These are phyloP conservation scores for Dryobotodes eremita DNA, from an alignment of 2,888 invertebrate genomes.

Conservation along the genomic window DNA sequence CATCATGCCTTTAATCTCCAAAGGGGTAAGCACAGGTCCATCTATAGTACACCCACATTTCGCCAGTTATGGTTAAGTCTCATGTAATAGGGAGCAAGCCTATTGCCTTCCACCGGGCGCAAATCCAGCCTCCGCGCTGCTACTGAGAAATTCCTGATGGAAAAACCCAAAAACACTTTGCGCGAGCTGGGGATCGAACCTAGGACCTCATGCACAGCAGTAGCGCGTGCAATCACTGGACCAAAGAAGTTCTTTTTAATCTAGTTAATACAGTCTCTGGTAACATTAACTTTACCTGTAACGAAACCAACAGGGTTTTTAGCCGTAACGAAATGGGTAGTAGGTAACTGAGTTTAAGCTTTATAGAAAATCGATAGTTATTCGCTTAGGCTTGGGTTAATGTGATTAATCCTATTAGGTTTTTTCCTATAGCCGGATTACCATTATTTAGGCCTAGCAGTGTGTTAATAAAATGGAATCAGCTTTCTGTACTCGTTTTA, in stretches of 20 bases:
- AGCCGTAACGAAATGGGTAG: background rate
- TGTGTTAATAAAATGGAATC: slow-evolving; percentile 44
- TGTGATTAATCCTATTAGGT: slow-evolving; percentile 50
- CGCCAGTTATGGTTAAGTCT: too few species aligned
- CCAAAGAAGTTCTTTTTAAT: background rate
- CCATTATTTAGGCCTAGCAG: slow-evolving; percentile 6
- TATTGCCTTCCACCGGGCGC: too few species aligned
- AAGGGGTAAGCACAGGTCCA: too few species aligned
- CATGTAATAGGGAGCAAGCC: too few species aligned
- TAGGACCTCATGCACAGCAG: too few species aligned
- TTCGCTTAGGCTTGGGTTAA: slow-evolving; percentile 18
- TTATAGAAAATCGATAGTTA: slow-evolving; percentile 39
- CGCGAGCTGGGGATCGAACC: too few species aligned
- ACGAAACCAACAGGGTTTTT: background rate
- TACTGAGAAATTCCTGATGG: too few species aligned
- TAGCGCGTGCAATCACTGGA: too few species aligned
- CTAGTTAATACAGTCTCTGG: background rate
- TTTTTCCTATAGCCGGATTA: slow-evolving; percentile 18
- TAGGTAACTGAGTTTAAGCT: slow-evolving; percentile 12
- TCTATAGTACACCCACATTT: too few species aligned
- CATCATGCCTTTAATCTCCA: too few species aligned
- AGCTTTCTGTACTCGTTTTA: slow-evolving; percentile 9
- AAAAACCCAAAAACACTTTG: too few species aligned
- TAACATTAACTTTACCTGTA: background rate
- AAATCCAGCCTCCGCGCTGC: too few species aligned